These are phyloP conservation scores for Fopius arisanus DNA, from an alignment of 1,140 invertebrate species.

Conservation along the genomic window DNA sequence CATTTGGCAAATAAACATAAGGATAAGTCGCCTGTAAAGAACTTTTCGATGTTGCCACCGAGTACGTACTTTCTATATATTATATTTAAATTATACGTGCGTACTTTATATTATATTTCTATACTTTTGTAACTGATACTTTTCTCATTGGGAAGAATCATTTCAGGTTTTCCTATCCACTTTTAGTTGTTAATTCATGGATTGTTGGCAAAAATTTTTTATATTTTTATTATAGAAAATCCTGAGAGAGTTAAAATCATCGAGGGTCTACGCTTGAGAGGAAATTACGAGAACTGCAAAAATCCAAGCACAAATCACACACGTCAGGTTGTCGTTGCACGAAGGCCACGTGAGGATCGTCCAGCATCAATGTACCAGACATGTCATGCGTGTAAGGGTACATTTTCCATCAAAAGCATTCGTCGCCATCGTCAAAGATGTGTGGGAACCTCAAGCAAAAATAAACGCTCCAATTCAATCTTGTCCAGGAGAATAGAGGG, in stretches of 20 bases:
- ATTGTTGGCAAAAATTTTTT: too few species aligned
- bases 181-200: too few species aligned
- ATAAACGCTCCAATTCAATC: constrained; percentile 7
- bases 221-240: background rate
- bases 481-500: constrained; percentile 11
- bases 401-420: constrained; percentile 26
- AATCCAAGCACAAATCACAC: constrained; percentile 7
- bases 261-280: constrained; percentile 11
- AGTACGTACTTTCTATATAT: background rate
- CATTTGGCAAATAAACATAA: constrained; percentile 30
- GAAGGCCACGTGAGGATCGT: constrained; percentile 23
- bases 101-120: background rate
- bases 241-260: constrained; percentile 26
- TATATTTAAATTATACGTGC: too few species aligned
- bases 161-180: too few species aligned
- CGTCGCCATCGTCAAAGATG: constrained; percentile 28
- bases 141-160: background rate
- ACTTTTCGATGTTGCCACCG: constrained; percentile 25
- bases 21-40: constrained; percentile 25
- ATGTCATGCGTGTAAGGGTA: constrained; percentile 29
- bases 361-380: constrained; percentile 12
- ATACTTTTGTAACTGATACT: background rate
- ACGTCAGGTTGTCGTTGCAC: constrained; percentile 26
- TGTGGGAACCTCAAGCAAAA: constrained; percentile 7
- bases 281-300: constrained; percentile 27